These are phyloP conservation scores for Drosophila biarmipes DNA, from an alignment of 1,140 invertebrate species.

Conservation along the genomic window DNA sequence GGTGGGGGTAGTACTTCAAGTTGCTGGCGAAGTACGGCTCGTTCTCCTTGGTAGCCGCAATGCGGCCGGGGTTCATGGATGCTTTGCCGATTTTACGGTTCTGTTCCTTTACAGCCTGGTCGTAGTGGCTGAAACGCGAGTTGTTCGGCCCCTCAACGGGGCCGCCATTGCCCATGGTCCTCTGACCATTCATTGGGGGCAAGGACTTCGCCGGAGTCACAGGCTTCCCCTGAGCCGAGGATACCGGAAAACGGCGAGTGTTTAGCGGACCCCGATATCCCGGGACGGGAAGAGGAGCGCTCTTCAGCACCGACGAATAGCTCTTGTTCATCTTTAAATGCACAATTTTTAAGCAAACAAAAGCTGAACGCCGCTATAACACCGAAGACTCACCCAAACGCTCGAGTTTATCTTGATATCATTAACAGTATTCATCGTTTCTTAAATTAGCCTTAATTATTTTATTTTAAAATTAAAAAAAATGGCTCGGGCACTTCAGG, in stretches of 20 bases:
- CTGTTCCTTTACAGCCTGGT: background rate
- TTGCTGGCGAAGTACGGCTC: conserved; percentile 53
- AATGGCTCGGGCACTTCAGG: background rate
- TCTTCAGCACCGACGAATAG: background rate
- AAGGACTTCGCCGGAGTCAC: too few species aligned
- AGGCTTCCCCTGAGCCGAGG: background rate
- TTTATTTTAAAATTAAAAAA: background rate
- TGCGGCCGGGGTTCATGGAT: background rate
- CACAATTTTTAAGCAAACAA: background rate
- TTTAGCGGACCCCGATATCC: background rate
- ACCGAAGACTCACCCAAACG: conserved; percentile 2
- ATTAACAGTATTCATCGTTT: background rate
- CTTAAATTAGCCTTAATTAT: background rate
- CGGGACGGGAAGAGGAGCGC: background rate
- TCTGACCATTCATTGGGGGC: too few species aligned
- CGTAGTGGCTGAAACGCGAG: background rate
- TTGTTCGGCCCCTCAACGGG: background rate
- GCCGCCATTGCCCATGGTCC: too few species aligned
- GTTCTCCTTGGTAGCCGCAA: background rate
- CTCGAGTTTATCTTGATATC: accelerated
- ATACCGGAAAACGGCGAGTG: background rate
- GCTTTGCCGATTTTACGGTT: too few species aligned
- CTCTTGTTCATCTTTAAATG: background rate
- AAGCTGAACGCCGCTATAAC: too few species aligned
- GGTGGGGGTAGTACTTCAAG: conserved; percentile 45